phyloP scores from a whole-genome alignment of 2,113 vertebrate genomes.

The Percopsis transmontana region DNA sequence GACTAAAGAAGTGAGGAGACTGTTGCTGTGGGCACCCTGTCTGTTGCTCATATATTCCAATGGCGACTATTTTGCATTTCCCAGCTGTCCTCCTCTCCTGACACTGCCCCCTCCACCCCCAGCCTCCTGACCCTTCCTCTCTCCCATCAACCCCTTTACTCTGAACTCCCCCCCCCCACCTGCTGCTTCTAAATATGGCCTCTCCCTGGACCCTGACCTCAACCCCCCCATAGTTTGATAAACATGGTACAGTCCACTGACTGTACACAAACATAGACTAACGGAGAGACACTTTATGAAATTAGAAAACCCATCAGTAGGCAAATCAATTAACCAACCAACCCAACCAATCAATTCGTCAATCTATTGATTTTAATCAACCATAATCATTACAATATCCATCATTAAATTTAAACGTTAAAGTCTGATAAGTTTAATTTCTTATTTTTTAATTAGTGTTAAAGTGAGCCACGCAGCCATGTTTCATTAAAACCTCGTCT shows the following conservation, averaged over 20 bases:
- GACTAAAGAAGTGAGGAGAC: not conserved
- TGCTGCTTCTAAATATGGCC: constrained; percentile 64
- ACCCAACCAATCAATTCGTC: constrained; percentile 55
- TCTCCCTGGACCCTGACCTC: constrained; percentile 40
- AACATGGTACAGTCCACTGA: constrained; percentile 33
- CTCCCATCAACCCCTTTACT: constrained; percentile 30
- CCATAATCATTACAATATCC: constrained; percentile 60
- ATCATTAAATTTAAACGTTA: constrained; percentile 41
- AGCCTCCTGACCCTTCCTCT: constrained; percentile 6
- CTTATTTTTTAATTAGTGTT: constrained; percentile 49
- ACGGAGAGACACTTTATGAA: constrained; percentile 41
- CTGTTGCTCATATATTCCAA: constrained; percentile 1
- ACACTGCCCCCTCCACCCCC: constrained; percentile 46
- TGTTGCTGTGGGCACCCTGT: not conserved
- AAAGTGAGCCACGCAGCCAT: constrained; percentile 67
- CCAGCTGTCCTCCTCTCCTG: constrained; percentile 68
- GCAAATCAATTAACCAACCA: constrained; percentile 54
- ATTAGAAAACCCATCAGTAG: constrained; percentile 55
- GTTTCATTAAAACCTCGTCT: constrained; percentile 83
- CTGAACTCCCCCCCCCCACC: constrained; percentile 37
- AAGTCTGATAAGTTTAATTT: constrained; percentile 43
- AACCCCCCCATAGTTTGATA: constrained; percentile 5
- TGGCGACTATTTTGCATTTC: constrained; percentile 47
- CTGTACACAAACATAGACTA: constrained; percentile 27
- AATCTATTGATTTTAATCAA: constrained; percentile 65